A percentile compares a stretch with the other conserved stretches of the same genome.
phyloP scores from a whole-genome alignment of 2,113 vertebrate genomes.

The Polyodon spathula region DNA sequence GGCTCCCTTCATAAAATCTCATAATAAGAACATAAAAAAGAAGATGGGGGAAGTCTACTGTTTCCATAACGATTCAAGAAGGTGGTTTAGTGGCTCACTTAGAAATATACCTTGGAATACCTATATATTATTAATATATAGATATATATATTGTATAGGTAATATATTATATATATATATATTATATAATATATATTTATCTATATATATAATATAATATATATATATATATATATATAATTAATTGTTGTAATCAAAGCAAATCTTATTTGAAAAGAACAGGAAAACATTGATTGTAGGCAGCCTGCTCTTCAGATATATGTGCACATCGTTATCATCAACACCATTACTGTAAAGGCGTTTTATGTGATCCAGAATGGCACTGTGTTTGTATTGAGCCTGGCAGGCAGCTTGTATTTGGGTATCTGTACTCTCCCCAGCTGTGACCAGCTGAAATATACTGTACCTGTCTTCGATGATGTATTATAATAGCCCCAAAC shows the following conservation, averaged over 20 bases:
- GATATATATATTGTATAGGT: no score
- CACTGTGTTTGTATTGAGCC: conserved; percentile 31
- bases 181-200: no score
- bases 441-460: conserved; percentile 79
- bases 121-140: no score
- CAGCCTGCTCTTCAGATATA: no score
- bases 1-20: conserved; percentile 10
- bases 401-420: conserved; percentile 74
- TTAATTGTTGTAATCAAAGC: no score
- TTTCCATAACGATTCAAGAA: neutral
- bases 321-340: no score
- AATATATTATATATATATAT: no score
- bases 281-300: neutral
- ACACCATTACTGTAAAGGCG: no score
- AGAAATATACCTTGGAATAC: conserved; percentile 11
- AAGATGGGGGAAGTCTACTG: conserved; percentile 6
- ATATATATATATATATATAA: no score
- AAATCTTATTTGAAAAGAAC: neutral
- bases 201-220: no score
- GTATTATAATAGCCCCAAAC: conserved; percentile 68
- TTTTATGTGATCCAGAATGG: neutral
- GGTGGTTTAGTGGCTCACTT: neutral
- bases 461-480: conserved; percentile 73
- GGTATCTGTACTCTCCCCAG: conserved; percentile 74
- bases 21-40: conserved; percentile 1